Evolutionary conservation across 2,888 invertebrate species (phyloP).

Genomic region (Chaitophorus viminalis): DNA sequence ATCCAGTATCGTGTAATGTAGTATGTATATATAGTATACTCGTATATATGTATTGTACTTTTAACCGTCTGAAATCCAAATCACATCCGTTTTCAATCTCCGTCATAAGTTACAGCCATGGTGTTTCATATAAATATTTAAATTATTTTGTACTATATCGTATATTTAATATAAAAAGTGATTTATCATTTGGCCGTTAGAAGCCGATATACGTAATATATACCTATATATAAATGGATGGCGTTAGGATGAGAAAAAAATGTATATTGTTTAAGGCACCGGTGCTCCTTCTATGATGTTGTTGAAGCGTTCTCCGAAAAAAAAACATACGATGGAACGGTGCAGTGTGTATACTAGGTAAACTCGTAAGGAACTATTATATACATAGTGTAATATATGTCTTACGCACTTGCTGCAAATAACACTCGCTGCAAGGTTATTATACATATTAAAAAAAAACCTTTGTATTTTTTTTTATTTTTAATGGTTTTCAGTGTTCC

Average conservation of each 20-base stretch:
- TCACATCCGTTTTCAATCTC: too few species aligned
- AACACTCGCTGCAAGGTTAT: constrained; percentile 6
- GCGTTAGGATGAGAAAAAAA: background rate
- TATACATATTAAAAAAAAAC: constrained; percentile 27
- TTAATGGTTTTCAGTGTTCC: constrained; percentile 33
- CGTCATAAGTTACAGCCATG: too few species aligned
- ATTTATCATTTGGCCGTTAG: too few species aligned
- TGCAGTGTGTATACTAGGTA: background rate
- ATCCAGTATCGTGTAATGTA: too few species aligned
- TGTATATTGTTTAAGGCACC: background rate
- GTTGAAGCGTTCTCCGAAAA: background rate
- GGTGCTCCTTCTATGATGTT: background rate
- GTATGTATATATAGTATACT: too few species aligned
- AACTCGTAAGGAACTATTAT: constrained; percentile 31
- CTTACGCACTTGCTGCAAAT: background rate
- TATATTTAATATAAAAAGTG: too few species aligned
- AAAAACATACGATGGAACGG: background rate
- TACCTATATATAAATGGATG: too few species aligned
- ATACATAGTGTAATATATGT: background rate
- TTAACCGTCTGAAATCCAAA: too few species aligned
- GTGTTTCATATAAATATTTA: too few species aligned
- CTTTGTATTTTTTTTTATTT: constrained; percentile 33
- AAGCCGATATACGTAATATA: too few species aligned
- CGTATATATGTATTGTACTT: too few species aligned
- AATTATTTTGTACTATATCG: too few species aligned